These are phyloP conservation scores for Uropetala carovei DNA, from an alignment of 2,888 invertebrate genomes.

Conservation along the genomic window DNA sequence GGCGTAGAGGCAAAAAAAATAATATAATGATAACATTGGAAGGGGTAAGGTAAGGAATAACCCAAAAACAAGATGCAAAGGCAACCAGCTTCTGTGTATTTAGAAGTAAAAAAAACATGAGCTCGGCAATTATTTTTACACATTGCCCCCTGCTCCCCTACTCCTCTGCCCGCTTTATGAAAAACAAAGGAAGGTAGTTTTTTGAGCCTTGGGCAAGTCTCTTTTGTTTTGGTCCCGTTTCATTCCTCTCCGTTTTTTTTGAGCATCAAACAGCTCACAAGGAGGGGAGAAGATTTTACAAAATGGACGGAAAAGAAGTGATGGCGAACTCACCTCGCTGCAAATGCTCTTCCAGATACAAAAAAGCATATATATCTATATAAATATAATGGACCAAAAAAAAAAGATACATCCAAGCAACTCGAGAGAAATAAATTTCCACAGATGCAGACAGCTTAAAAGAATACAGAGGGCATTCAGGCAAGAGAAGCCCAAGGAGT, in stretches of 20 bases:
- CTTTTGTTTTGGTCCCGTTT: conserved; percentile 55
- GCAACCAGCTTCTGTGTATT: conserved; percentile 43
- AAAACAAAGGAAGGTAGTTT: conserved; percentile 35
- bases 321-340: conserved; percentile 61
- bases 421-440: conserved; percentile 54
- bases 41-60: background rate
- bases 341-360: conserved; percentile 53
- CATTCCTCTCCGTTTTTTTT: background rate
- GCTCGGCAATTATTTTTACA: conserved; percentile 29
- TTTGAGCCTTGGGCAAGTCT: conserved; percentile 27
- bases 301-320: conserved; percentile 59
- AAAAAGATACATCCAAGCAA: conserved; percentile 58
- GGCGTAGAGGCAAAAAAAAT: conserved; percentile 44
- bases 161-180: background rate
- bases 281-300: background rate
- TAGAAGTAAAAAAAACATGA: conserved; percentile 30
- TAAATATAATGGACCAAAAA: conserved; percentile 41
- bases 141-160: conserved; percentile 1
- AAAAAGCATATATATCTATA: background rate
- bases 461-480: conserved; percentile 61
- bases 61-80: conserved; percentile 54
- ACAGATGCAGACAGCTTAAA: conserved; percentile 61
- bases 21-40: background rate
- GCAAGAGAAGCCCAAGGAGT: conserved; percentile 62
- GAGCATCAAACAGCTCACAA: background rate